Evolutionary conservation across 1,140 invertebrate species (phyloP).

Genomic region (Tyrophagus putrescentiae): DNA sequence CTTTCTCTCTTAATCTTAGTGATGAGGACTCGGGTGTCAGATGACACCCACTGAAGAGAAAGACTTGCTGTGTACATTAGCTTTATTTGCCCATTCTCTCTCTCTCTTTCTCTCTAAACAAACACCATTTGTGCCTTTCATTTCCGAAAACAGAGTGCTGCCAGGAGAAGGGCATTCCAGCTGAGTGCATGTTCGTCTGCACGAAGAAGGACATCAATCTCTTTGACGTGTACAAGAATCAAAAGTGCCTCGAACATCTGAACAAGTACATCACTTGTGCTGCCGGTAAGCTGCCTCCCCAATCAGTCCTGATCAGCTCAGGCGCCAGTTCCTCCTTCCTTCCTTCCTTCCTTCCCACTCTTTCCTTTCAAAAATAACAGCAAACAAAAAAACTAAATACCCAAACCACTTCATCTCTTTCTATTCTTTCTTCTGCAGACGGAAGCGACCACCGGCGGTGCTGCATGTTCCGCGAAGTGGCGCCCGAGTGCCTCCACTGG

Average conservation of each 20-base stretch:
- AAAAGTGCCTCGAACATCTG: conserved; percentile 60
- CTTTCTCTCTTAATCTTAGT: not conserved
- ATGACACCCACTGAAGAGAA: not conserved
- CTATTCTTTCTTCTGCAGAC: conserved; percentile 34
- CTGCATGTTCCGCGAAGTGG: conserved; percentile 55
- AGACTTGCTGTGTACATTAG: not conserved
- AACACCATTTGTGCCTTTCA: not conserved
- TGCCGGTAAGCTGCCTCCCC: conserved; percentile 36
- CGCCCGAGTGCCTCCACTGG: conserved; percentile 55
- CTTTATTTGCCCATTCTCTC: not conserved
- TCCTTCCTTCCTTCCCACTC: conserved; percentile 33
- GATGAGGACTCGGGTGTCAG: conserved; percentile 4
- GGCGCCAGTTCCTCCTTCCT: not conserved
- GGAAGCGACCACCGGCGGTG: conserved; percentile 61
- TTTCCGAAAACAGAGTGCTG: conserved; percentile 30
- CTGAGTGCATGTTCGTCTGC: conserved; percentile 57
- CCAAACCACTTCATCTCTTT: conserved; percentile 3
- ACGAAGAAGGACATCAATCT: conserved; percentile 56
- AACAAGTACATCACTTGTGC: conserved; percentile 54
- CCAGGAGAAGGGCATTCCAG: conserved; percentile 52
- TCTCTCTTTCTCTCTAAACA: not conserved
- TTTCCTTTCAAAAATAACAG: conserved; percentile 63
- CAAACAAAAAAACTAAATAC: conserved; percentile 47
- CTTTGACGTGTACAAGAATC: conserved; percentile 54
- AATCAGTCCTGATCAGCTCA: too few species aligned